A percentile compares a stretch with the other conserved stretches of the same genome.
phyloP scores from a whole-genome alignment of 2,113 vertebrate species.

The Phoxinus phoxinus region DNA sequence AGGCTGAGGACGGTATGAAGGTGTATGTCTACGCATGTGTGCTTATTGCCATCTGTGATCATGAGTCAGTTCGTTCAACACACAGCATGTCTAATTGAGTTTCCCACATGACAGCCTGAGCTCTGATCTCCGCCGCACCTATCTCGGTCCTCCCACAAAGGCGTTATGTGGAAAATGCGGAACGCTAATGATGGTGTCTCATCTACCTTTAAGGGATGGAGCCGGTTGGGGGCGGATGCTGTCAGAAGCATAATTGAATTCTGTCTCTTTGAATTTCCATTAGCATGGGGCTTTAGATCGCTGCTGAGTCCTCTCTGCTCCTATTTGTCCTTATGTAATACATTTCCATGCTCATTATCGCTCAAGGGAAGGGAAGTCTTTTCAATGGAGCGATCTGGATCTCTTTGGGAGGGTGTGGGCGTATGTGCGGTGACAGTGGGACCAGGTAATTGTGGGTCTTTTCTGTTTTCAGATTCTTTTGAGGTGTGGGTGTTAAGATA shows the following conservation, averaged over 20 bases:
- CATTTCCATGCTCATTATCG: slow-evolving; percentile 57
- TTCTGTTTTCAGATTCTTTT: slow-evolving; percentile 11
- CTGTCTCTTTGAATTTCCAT: slow-evolving; percentile 60
- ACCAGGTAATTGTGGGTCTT: slow-evolving; percentile 35
- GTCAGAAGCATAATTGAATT: slow-evolving; percentile 61
- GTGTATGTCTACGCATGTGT: slow-evolving; percentile 67
- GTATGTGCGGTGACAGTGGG: neutral
- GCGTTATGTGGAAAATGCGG: slow-evolving; percentile 22
- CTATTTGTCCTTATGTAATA: slow-evolving; percentile 50
- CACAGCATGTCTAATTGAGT: slow-evolving; percentile 44
- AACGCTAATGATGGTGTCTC: slow-evolving; percentile 40
- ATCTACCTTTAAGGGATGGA: slow-evolving; percentile 24
- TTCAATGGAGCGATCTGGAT: slow-evolving; percentile 49
- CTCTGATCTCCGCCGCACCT: neutral
- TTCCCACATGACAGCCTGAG: slow-evolving; percentile 39
- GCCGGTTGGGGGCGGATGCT: neutral
- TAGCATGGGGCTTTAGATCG: slow-evolving; percentile 43
- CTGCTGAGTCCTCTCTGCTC: slow-evolving; percentile 6
- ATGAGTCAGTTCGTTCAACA: slow-evolving; percentile 60
- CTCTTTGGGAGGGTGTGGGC: slow-evolving; percentile 44
- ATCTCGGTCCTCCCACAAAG: neutral
- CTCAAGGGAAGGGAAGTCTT: slow-evolving; percentile 27
- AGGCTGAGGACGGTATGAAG: slow-evolving; percentile 32
- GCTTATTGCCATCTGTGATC: slow-evolving; percentile 65
- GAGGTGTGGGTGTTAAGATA: slow-evolving; percentile 19